Evolutionary conservation across 2,888 invertebrate genomes (phyloP).

Genomic region (Cantharis rustica): DNA sequence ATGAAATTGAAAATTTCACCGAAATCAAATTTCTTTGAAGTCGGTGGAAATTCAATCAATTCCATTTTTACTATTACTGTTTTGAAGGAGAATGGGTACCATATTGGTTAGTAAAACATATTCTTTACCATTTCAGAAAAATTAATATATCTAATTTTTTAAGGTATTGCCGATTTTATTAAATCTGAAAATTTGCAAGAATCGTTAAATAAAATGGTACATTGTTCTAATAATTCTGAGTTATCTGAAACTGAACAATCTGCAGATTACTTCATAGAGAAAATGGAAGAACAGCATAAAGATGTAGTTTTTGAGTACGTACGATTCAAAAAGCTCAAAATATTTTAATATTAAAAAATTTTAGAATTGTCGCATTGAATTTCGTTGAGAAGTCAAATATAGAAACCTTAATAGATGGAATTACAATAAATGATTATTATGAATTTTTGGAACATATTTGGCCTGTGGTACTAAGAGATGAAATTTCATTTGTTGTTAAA

Average conservation of each 20-base stretch:
- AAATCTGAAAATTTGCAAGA: slow-evolving; percentile 72
- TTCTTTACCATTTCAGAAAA: no score
- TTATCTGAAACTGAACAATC: slow-evolving; percentile 30
- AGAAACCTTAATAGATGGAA: slow-evolving; percentile 76
- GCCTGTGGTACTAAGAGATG: slow-evolving; percentile 68
- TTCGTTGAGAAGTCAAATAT: slow-evolving; percentile 86
- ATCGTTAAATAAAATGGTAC: slow-evolving; percentile 65
- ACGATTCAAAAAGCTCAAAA: slow-evolving; percentile 48
- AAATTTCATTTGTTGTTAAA: slow-evolving; percentile 71
- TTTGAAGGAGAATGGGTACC: slow-evolving; percentile 76
- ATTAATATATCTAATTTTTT: no score
- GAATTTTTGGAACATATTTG: slow-evolving; percentile 72
- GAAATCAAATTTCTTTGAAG: slow-evolving; percentile 77
- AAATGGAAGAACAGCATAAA: slow-evolving; percentile 67
- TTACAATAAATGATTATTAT: slow-evolving; percentile 71
- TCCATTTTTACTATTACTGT: slow-evolving; percentile 81
- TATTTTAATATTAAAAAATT: slow-evolving; percentile 35
- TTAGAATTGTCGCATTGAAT: slow-evolving; percentile 80
- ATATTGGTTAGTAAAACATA: slow-evolving; percentile 63
- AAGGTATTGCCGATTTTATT: slow-evolving; percentile 79
- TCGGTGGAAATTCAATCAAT: slow-evolving; percentile 87
- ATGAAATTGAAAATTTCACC: slow-evolving; percentile 65
- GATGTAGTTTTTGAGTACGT: slow-evolving; percentile 75
- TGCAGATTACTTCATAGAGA: slow-evolving; percentile 58
- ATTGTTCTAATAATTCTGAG: slow-evolving; percentile 40